phyloP scores from a whole-genome alignment of 1,140 invertebrate species.

The Lepidotrigona ventralis region DNA sequence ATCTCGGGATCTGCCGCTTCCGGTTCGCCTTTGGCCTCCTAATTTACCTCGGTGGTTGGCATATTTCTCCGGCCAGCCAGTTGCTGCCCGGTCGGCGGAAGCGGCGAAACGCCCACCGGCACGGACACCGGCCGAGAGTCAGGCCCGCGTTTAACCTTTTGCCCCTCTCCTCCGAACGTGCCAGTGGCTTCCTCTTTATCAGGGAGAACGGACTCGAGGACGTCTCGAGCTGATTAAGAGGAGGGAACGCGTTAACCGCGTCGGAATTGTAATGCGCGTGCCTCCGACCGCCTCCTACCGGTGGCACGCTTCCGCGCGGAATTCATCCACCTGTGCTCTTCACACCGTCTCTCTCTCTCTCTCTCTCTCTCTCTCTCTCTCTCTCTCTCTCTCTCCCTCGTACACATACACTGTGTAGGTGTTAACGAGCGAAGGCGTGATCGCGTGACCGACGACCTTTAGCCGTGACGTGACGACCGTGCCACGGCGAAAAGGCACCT shows the following conservation, averaged over 20 bases:
- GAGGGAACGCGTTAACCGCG: conserved; percentile 41
- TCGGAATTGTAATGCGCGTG: conserved; percentile 44
- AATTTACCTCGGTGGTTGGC: conserved; percentile 13
- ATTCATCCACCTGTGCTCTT: conserved; percentile 40
- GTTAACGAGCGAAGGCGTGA: conserved; percentile 57
- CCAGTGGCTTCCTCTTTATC: conserved; percentile 36
- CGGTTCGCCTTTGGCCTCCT: not conserved
- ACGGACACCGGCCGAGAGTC: not conserved
- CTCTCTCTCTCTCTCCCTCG: not conserved
- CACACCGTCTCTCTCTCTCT: not conserved
- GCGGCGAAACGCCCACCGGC: conserved; percentile 34
- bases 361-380: not conserved
- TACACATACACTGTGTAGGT: conserved; percentile 23
- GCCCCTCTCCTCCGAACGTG: not conserved
- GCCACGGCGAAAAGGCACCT: not conserved
- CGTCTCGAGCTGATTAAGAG: conserved; percentile 51
- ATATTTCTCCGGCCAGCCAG: conserved; percentile 16
- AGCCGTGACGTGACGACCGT: not conserved
- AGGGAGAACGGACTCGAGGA: conserved; percentile 37
- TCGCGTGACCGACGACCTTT: conserved; percentile 65
- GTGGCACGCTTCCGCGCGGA: conserved; percentile 18
- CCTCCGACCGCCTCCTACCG: conserved; percentile 29
- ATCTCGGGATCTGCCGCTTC: conserved; percentile 37
- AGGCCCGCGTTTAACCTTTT: conserved; percentile 21
- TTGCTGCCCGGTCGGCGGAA: conserved; percentile 39